Base-by-base conservation (phyloP, 2,888 invertebrate species). In the Sturmia bella region DNA sequence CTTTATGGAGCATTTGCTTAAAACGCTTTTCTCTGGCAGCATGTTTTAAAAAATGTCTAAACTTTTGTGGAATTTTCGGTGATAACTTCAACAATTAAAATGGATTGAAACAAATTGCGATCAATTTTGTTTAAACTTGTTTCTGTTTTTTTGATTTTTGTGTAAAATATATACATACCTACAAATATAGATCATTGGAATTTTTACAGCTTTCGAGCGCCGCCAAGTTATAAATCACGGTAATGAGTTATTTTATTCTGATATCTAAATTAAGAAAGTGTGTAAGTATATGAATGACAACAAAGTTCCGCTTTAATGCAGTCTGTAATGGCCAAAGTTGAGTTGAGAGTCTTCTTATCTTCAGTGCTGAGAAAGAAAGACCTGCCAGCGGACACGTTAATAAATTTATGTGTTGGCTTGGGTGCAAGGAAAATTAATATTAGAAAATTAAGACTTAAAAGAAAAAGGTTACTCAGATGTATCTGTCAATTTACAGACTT, bases 171-270 rank as follows among this genome's bases (percentile, higher is more conserved):
- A 27, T n/a, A n/a, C n/a, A n/a, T n/a, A n/a, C n/a, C n/a, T n/a
- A n/a, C n/a, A 27, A 27, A 27, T 27, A 3, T 24, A 2, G 15
- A 66, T n/a, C 64, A 39, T 63, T 56, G 39, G 27, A 11, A 21
- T 39, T 48, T 63, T 70, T 15, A 64, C 32, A 56, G 13, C 7
- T 43, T 4, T 1, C 19, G 52, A 21, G 43, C 13, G 57, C 50
- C 70, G 75, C 78, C 59, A 78, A 80, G 48, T 77, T 32, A 82
- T 78, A 78, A 82, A 82, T 82, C 74, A 77, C 32, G 19, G 4
- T 32, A 76, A 72, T 56, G 39, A 12, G 15, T 52, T 61, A 11
- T 59, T 59, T 52, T 52, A 37, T 3, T 27, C 43, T 45, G 15
- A 43, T 32, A 7, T 19, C 63, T 45, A 5, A 43, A 48, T 48